These are phyloP conservation scores for Oncorhynchus kisutch DNA, from an alignment of 2,113 vertebrate species.

Conservation along the genomic window DNA sequence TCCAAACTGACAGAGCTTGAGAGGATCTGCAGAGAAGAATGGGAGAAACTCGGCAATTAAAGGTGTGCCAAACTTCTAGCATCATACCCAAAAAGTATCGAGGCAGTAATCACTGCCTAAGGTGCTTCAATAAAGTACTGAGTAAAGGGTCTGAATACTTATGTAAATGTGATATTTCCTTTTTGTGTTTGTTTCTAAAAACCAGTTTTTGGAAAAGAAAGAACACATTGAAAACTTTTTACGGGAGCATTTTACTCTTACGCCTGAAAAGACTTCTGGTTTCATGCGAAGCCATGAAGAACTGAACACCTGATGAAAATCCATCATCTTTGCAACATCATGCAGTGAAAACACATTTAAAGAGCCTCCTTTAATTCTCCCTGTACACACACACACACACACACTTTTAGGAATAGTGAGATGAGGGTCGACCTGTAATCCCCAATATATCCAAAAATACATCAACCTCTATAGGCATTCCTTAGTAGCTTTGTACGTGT, in stretches of 20 bases:
- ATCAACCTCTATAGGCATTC: background rate
- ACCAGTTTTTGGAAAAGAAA: constrained; percentile 21
- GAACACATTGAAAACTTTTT: constrained; percentile 17
- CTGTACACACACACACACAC: background rate
- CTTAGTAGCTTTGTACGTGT: background rate
- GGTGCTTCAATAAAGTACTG: too few relatives aligned
- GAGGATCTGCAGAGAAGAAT: too few relatives aligned
- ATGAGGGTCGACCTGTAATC: background rate
- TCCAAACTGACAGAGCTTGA: too few relatives aligned
- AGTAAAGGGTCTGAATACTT: too few relatives aligned
- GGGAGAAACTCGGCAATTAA: too few relatives aligned
- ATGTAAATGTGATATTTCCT: too few relatives aligned
- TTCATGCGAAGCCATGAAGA: background rate
- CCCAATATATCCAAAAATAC: background rate
- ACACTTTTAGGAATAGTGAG: background rate
- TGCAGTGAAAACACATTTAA: constrained; percentile 28
- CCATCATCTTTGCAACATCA: constrained; percentile 3
- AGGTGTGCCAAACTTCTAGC: too few relatives aligned
- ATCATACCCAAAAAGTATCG: too few relatives aligned
- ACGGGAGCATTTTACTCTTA: constrained; percentile 22
- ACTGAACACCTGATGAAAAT: constrained; percentile 15
- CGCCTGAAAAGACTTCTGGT: background rate
- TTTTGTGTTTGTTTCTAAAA: too few relatives aligned
- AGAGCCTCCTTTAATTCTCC: constrained; percentile 13
- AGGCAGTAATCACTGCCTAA: too few relatives aligned